Evolutionary conservation across 2,113 vertebrate genomes (phyloP).

Genomic region (Hydrochoerus hydrochaeris): DNA sequence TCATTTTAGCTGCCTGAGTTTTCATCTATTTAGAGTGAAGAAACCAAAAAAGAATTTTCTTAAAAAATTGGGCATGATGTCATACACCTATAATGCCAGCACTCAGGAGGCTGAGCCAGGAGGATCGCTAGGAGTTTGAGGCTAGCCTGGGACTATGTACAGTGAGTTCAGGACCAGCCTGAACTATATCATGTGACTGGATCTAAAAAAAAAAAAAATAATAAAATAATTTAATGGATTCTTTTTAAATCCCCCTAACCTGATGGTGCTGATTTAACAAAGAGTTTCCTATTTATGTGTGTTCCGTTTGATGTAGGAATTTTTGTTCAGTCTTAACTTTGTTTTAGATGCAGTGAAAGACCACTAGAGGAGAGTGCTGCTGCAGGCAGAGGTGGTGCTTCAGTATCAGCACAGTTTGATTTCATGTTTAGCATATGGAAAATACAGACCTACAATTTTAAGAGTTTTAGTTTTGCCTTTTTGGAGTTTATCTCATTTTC

Average conservation of each 20-base stretch:
- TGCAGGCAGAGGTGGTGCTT: neutral
- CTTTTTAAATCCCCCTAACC: neutral
- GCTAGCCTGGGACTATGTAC: neutral
- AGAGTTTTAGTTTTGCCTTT: slow-evolving; percentile 55
- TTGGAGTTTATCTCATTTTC: slow-evolving; percentile 1
- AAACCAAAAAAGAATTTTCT: neutral
- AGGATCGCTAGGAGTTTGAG: neutral
- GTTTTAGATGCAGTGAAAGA: neutral
- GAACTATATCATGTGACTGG: neutral
- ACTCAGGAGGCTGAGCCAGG: neutral
- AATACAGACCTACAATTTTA: neutral
- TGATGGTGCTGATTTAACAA: slow-evolving; percentile 1
- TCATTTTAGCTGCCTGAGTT: neutral
- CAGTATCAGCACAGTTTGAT: neutral
- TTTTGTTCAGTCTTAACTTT: neutral
- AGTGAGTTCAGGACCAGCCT: neutral
- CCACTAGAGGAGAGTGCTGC: neutral
- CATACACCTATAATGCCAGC: neutral
- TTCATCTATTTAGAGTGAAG: slow-evolving; percentile 32
- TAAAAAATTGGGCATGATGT: neutral
- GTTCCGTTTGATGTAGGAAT: neutral
- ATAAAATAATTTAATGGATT: slow-evolving; percentile 1
- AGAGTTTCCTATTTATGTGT: neutral
- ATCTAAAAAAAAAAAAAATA: neutral
- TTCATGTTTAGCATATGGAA: neutral